Percentiles rank a stretch among this genome's conserved stretches.
Conservation (phyloP, 2,797 vertebrate species). For the Bovichtus variegatus region DNA sequence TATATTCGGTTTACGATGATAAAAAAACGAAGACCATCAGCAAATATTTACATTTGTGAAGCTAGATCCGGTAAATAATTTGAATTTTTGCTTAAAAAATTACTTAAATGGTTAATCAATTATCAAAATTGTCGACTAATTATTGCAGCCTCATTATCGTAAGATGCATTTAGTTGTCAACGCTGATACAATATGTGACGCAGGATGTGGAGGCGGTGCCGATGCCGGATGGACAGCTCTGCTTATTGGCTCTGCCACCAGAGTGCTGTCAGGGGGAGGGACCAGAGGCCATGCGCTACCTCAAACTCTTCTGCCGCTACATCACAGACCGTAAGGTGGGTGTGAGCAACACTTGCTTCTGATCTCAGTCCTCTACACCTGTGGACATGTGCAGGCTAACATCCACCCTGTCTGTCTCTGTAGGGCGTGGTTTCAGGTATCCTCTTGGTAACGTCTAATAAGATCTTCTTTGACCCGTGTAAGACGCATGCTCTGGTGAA, state of each 20-base stretch:
- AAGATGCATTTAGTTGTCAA: background rate
- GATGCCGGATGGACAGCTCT: conserved; percentile 87
- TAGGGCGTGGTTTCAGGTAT: conserved; percentile 88
- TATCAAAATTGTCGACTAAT: background rate
- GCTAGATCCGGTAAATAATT: background rate
- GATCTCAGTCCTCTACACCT: no score
- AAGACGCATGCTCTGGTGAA: conserved; percentile 86
- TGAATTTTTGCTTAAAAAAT: background rate
- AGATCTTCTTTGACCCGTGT: conserved; percentile 89
- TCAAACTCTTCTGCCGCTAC: conserved; percentile 87
- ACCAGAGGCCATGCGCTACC: conserved; percentile 77
- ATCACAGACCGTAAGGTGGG: conserved; percentile 88
- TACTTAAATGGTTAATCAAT: background rate
- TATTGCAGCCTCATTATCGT: background rate
- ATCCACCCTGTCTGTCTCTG: background rate
- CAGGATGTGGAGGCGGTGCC: conserved; percentile 88
- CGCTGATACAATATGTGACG: background rate
- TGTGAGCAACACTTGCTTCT: background rate
- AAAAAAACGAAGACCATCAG: background rate
- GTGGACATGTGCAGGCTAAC: background rate
- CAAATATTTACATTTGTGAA: background rate
- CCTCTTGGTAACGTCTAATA: conserved; percentile 85
- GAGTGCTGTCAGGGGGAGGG: conserved; percentile 84
- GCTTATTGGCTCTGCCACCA: conserved; percentile 84
- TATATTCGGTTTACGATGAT: background rate